These are phyloP conservation scores for Variabilichromis moorii DNA, from an alignment of 2,113 vertebrate species.

Conservation along the genomic window DNA sequence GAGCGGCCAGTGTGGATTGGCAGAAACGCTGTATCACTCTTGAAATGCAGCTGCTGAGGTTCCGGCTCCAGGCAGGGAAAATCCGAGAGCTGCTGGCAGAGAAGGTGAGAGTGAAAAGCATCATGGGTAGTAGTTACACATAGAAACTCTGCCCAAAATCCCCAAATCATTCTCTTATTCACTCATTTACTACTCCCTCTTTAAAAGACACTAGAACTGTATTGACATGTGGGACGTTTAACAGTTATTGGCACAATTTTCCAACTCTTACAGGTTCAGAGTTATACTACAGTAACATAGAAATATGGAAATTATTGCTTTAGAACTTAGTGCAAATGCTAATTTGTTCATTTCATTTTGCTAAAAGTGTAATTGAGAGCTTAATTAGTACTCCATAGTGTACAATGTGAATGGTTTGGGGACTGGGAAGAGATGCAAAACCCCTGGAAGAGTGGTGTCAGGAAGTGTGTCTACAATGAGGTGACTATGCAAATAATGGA, in stretches of 20 bases:
- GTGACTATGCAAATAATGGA: not conserved
- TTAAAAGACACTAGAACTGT: not conserved
- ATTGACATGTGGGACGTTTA: not conserved
- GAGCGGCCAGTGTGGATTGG: constrained; percentile 71
- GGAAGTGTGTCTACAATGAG: not conserved
- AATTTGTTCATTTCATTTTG: not conserved
- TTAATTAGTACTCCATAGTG: not conserved
- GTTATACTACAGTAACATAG: not conserved
- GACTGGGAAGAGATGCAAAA: not conserved
- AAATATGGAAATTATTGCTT: not conserved
- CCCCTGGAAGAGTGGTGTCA: not conserved
- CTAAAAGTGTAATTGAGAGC: not conserved
- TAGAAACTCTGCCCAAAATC: not conserved
- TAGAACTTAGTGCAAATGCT: not conserved
- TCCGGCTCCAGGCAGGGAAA: constrained; percentile 84
- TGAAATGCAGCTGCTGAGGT: constrained; percentile 85
- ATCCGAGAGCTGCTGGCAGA: constrained; percentile 84
- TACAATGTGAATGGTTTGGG: not conserved
- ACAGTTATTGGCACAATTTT: not conserved
- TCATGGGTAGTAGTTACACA: not conserved
- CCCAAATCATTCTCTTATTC: not conserved
- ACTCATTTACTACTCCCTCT: not conserved
- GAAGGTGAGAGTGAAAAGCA: constrained; percentile 70
- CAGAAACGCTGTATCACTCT: constrained; percentile 79
- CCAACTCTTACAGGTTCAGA: not conserved